Conservation (phyloP, 2,113 vertebrate species). For the Acrocephalus kingi region DNA sequence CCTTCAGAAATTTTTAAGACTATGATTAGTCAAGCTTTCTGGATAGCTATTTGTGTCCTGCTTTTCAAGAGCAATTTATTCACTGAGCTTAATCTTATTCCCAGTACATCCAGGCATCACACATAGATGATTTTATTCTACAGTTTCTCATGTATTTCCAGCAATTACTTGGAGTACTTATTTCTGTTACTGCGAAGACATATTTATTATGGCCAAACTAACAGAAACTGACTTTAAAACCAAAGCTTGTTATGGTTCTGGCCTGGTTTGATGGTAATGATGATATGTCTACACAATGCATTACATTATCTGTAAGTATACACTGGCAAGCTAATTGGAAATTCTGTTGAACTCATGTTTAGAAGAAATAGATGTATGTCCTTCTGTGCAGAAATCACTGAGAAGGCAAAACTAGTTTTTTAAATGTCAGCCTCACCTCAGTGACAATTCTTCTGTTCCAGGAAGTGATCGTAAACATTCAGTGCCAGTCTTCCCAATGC, state of each 20-base stretch:
- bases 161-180: neutral
- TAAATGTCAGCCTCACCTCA: neutral
- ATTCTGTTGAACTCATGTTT: neutral
- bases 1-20: neutral
- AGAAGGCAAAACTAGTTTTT: neutral
- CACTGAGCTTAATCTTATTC: neutral
- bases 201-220: neutral
- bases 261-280: neutral
- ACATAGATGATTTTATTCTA: neutral
- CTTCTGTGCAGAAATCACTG: neutral
- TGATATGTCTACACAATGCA: neutral
- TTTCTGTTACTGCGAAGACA: neutral
- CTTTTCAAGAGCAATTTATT: neutral
- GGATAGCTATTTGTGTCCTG: neutral
- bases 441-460: neutral
- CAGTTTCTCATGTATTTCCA: neutral
- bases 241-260: neutral
- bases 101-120: neutral
- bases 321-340: neutral
- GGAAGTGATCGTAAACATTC: neutral
- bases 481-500: neutral
- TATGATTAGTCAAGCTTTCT: neutral
- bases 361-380: neutral
- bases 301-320: neutral
- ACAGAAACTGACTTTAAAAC: neutral